phyloP scores from a whole-genome alignment of 2,888 invertebrate species.

The Oegoconia quadripuncta region DNA sequence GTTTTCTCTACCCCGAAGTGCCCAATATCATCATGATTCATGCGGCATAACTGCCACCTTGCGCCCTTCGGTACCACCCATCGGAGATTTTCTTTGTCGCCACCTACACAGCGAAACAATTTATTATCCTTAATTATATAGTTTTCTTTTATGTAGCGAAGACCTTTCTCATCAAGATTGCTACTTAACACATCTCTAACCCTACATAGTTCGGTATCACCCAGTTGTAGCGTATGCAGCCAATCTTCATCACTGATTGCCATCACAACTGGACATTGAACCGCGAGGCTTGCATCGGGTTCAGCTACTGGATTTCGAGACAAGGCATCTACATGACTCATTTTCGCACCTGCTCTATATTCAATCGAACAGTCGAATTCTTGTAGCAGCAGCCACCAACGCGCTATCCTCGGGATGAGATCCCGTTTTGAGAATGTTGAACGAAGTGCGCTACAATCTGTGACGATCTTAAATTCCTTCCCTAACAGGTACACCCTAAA shows the following conservation, averaged over 20 bases:
- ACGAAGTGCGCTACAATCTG: constrained; percentile 9
- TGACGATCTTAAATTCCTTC: constrained; percentile 3
- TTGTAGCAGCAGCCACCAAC: constrained; percentile 17
- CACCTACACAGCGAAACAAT: constrained; percentile 10
- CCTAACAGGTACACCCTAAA: constrained; percentile 10
- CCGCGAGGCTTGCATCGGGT: neutral
- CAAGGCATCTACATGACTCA: constrained; percentile 19
- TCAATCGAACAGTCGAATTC: constrained; percentile 15
- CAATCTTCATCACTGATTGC: constrained; percentile 10
- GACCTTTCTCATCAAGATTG: constrained; percentile 6
- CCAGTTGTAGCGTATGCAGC: constrained; percentile 13
- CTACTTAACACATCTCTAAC: constrained; percentile 10
- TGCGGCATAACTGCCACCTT: constrained; percentile 28
- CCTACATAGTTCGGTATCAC: constrained; percentile 9
- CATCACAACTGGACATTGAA: constrained; percentile 2
- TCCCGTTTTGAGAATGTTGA: constrained; percentile 11
- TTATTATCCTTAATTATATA: constrained; percentile 14
- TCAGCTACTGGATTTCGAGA: constrained; percentile 10
- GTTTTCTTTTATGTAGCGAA: constrained; percentile 14
- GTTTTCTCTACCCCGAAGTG: constrained; percentile 45
- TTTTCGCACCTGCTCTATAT: constrained; percentile 13
- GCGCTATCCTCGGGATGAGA: too few species aligned
- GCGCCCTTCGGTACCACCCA: constrained; percentile 36
- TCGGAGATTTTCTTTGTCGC: constrained; percentile 12
- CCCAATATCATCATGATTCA: constrained; percentile 41